Percentiles rank a stretch among this genome's conserved stretches.
Conservation (phyloP, 2,888 invertebrate species). For the Bursaphelenchus okinawaensis region DNA sequence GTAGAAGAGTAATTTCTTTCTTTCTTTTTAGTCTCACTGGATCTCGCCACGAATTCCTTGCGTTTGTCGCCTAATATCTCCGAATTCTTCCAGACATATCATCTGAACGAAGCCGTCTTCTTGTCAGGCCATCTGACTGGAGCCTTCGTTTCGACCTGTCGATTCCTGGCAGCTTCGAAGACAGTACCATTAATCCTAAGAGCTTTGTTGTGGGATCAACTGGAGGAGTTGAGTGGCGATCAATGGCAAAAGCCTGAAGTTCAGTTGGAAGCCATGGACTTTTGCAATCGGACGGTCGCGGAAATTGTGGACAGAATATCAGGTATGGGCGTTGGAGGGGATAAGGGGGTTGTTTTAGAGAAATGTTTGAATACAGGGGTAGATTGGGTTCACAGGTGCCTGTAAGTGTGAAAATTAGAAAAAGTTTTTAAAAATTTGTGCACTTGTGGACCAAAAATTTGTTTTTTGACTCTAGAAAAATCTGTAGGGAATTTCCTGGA, state of each 20-base stretch:
- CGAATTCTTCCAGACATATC: slow-evolving; percentile 8
- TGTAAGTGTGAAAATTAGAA: no score
- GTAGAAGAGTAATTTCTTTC: not conserved
- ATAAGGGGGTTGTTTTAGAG: no score
- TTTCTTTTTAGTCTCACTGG: not conserved
- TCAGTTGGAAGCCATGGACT: not conserved
- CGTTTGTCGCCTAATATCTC: slow-evolving; percentile 10
- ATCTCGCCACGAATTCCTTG: not conserved
- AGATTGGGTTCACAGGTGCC: no score
- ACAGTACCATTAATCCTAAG: not conserved
- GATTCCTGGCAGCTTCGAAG: not conserved
- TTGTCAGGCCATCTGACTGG: slow-evolving; percentile 3
- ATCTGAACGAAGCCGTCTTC: not conserved
- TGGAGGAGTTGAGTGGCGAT: not conserved
- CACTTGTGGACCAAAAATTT: no score
- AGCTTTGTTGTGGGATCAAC: not conserved
- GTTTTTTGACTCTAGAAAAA: no score
- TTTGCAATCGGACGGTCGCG: not conserved
- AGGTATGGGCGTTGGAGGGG: no score
- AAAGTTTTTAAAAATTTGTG: no score
- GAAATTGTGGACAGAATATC: not conserved
- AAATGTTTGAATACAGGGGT: no score
- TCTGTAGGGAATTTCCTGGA: no score
- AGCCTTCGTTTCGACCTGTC: not conserved
- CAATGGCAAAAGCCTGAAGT: not conserved